Base-by-base conservation (phyloP, 2,797 vertebrate species). In the Tarsius wallacei region DNA sequence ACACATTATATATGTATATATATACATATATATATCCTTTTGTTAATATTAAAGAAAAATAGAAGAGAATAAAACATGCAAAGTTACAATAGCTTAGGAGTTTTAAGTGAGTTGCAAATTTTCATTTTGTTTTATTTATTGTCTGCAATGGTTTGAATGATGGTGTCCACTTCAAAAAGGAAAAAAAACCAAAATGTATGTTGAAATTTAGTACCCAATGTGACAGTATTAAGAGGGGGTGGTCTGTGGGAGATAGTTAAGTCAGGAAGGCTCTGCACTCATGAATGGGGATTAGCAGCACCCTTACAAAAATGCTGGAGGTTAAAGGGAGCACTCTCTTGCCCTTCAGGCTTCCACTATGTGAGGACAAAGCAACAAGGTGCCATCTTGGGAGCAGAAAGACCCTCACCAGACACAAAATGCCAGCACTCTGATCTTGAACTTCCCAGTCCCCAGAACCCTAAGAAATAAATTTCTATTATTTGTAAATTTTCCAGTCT, bases 1-100 rank as follows among this genome's bases (percentile, higher is more conserved):
- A 42, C 42, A 42, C n/a, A 42, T 42, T 42, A 42, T 42, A 42
- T 42, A 42, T 42, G 42, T 42, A 42, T 42, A 42, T 42, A 42
- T 42, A 42, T 42, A 42, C 71, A 55, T 71, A 71, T 10, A 71
- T 10, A 42, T 47, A 47, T n/a, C 84, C 53, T 59, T 87, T 13
- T 78, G n/a, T 89, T 80, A 61, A 22, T 66, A 33, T 68, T 78
- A 78, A 90, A 90, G 47, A 49, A 80, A 90, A 90, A 63, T 14
- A 10, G 74, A 71, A 71, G 17, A 55, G 17, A 36, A 42, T 81
- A 66, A 77, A 89, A 78, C 64, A 53, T 14, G 24, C 47, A 78
- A 53, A 78, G 49, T 31, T 53, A 89, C 7, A 53, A 47, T 66
- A 16, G 55, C 55, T 31, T 66, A n/a, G 61, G 61, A 89, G 16